A percentile compares a stretch with the other conserved stretches of the same genome.
phyloP scores from a whole-genome alignment of 2,888 invertebrate species.

The Eupsilia transversa region DNA sequence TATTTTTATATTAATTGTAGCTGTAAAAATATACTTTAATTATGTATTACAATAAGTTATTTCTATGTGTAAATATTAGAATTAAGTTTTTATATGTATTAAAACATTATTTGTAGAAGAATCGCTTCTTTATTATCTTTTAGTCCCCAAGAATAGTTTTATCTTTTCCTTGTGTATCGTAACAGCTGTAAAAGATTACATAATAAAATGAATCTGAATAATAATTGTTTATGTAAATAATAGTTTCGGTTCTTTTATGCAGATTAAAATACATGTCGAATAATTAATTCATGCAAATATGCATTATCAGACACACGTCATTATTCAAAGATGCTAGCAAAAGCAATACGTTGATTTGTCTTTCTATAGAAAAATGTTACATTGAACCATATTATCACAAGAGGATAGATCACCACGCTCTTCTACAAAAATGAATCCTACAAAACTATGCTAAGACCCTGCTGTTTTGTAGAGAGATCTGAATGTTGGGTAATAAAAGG shows the following conservation, averaged over 20 bases:
- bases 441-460: background rate
- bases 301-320: background rate
- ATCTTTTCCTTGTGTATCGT: conserved; percentile 22
- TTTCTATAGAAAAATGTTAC: background rate
- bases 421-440: background rate
- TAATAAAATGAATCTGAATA: conserved; percentile 10
- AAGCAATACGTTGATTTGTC: background rate
- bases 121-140: conserved; percentile 30
- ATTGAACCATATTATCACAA: background rate
- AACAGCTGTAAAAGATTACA: conserved; percentile 14
- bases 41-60: conserved; percentile 51
- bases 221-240: conserved; percentile 22
- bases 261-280: background rate
- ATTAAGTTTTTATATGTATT: conserved; percentile 50
- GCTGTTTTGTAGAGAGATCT: background rate
- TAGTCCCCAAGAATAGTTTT: background rate
- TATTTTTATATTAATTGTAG: conserved; percentile 49
- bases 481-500: background rate
- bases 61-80: conserved; percentile 63
- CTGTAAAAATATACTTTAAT: conserved; percentile 48
- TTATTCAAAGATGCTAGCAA: background rate
- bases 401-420: background rate
- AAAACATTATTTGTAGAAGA: conserved; percentile 48
- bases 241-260: conserved; percentile 15
- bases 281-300: background rate